Conservation (phyloP, 2,797 vertebrate genomes). For the Anas bernieri region DNA sequence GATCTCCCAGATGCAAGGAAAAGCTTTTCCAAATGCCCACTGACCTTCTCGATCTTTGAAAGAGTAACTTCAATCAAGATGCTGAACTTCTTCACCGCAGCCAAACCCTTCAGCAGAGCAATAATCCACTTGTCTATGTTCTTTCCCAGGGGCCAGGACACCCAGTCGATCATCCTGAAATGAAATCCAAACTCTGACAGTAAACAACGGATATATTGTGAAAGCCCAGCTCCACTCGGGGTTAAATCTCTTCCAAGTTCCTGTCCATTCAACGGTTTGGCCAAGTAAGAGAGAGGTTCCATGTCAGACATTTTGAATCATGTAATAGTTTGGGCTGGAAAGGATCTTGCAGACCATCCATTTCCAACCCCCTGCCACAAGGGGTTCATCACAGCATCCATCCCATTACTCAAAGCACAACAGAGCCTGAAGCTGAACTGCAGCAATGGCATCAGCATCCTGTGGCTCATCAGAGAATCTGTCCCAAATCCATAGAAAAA, state of each 20-base stretch:
- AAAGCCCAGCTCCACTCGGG: background rate
- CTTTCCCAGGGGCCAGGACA: slow-evolving; percentile 85
- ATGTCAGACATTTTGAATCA: background rate
- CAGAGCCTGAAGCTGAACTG: background rate
- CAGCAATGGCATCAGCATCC: accelerated
- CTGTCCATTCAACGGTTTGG: background rate
- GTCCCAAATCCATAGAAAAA: background rate
- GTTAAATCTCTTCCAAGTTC: background rate
- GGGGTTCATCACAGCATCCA: background rate
- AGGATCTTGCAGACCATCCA: background rate
- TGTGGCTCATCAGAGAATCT: background rate
- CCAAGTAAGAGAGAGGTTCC: background rate
- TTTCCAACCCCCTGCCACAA: background rate
- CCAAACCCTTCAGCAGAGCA: slow-evolving; percentile 83
- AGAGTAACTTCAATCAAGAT: slow-evolving; percentile 86
- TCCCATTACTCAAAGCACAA: background rate
- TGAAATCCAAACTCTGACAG: background rate
- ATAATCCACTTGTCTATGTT: slow-evolving; percentile 88
- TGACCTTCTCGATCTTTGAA: slow-evolving; percentile 85
- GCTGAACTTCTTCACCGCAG: slow-evolving; percentile 85
- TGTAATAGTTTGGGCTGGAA: background rate
- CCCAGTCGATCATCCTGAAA: slow-evolving; percentile 87
- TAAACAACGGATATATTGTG: background rate
- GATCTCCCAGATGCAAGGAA: background rate
- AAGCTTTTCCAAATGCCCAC: slow-evolving; percentile 26